Evolutionary conservation across 1,140 invertebrate genomes (phyloP).

Genomic region (Aphis gossypii): DNA sequence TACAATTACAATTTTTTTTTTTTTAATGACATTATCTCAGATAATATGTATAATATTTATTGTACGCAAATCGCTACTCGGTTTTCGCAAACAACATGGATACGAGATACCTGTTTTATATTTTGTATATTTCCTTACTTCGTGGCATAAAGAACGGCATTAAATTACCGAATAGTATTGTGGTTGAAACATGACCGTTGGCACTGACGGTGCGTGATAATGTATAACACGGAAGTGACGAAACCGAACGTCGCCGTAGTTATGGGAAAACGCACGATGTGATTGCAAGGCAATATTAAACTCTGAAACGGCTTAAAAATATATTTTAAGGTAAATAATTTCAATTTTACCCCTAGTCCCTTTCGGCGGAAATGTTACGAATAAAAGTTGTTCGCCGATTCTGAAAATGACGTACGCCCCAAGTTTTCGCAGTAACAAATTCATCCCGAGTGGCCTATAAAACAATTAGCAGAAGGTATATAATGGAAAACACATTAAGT

Average conservation of each 20-base stretch:
- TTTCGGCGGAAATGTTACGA: not conserved
- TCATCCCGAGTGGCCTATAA: conserved; percentile 40
- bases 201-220: not conserved
- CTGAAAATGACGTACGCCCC: not conserved
- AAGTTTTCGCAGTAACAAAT: conserved; percentile 30
- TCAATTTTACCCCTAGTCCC: not conserved
- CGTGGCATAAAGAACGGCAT: not conserved
- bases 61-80: not conserved
- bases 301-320: not conserved
- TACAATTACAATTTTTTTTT: too few species aligned
- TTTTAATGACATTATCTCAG: not conserved
- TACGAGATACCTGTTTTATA: not conserved
- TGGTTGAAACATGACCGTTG: not conserved
- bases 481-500: conserved; percentile 34
- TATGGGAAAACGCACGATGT: not conserved
- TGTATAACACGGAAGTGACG: not conserved
- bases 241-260: not conserved
- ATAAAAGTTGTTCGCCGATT: conserved; percentile 2
- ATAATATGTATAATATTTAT: not conserved
- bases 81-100: too few species aligned
- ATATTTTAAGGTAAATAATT: conserved; percentile 14
- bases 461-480: conserved; percentile 37
- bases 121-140: not conserved
- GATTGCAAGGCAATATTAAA: not conserved
- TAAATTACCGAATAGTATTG: not conserved